A percentile compares a stretch with the other conserved stretches of the same genome.
Evolutionary conservation across 2,888 invertebrate genomes (phyloP).

Genomic region (Mimas tiliae): DNA sequence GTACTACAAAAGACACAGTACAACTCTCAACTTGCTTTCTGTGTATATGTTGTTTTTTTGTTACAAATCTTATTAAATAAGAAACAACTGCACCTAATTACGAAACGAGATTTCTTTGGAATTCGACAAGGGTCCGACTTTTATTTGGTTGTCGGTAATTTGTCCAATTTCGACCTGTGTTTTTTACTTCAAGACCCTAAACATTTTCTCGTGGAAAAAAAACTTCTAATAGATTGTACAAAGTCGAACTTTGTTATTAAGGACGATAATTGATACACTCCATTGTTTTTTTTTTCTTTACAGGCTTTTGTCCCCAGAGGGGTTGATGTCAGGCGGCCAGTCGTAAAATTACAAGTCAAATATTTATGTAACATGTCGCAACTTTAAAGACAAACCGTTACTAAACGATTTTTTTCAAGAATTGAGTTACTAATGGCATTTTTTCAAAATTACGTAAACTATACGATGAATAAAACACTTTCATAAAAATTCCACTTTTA

Average conservation of each 20-base stretch:
- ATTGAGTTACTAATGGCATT: too few relatives aligned
- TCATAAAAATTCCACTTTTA: too few relatives aligned
- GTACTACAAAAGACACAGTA: not conserved
- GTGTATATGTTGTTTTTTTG: not conserved
- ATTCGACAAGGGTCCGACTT: constrained; percentile 10
- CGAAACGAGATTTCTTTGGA: constrained; percentile 15
- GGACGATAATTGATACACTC: too few relatives aligned
- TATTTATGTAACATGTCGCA: too few relatives aligned
- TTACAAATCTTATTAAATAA: not conserved
- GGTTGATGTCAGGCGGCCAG: too few relatives aligned
- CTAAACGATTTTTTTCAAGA: too few relatives aligned
- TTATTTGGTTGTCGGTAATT: constrained; percentile 6
- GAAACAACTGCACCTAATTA: constrained; percentile 14
- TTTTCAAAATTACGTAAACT: too few relatives aligned
- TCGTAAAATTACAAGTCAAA: too few relatives aligned
- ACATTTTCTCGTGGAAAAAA: not conserved
- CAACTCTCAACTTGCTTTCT: not conserved
- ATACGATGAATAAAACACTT: too few relatives aligned
- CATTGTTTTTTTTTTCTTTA: too few relatives aligned
- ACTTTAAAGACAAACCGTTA: too few relatives aligned
- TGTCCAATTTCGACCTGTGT: not conserved
- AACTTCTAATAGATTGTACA: not conserved
- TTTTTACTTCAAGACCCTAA: not conserved
- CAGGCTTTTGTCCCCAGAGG: too few relatives aligned
- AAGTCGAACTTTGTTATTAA: not conserved